phyloP scores from a whole-genome alignment of 2,113 vertebrate species.

The Sander lucioperca region DNA sequence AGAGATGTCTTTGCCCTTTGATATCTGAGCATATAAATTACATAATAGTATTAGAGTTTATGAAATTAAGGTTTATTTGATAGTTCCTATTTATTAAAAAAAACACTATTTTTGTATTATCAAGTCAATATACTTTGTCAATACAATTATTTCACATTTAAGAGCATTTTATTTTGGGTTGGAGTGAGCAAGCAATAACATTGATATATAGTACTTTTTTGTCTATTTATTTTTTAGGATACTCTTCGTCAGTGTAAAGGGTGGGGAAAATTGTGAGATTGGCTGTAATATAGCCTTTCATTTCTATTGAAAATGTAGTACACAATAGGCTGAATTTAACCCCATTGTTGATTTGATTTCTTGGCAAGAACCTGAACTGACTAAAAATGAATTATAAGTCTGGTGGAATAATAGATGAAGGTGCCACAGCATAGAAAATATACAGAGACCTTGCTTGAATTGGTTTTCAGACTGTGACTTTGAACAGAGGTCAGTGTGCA shows the following conservation, averaged over 20 bases:
- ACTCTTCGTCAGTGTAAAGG: background rate
- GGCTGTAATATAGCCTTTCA: background rate
- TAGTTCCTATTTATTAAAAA: background rate
- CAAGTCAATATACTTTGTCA: background rate
- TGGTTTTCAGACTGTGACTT: slow-evolving; percentile 16
- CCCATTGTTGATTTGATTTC: slow-evolving; percentile 25
- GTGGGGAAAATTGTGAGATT: background rate
- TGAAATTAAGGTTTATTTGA: background rate
- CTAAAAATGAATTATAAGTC: background rate
- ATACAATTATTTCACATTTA: background rate
- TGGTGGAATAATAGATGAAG: slow-evolving; percentile 15
- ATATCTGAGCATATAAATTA: background rate
- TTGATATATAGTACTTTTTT: background rate
- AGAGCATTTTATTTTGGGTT: background rate
- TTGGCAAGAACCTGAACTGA: background rate
- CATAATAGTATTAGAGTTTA: too few relatives aligned
- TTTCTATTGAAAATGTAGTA: background rate
- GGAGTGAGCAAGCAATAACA: background rate
- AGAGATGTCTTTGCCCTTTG: background rate
- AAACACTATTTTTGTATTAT: background rate
- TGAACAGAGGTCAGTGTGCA: slow-evolving; percentile 18
- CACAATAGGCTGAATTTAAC: background rate
- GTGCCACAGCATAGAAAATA: slow-evolving; percentile 12
- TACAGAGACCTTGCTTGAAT: slow-evolving; percentile 25
- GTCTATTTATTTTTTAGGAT: background rate